Conservation (phyloP, 2,113 vertebrate genomes). For the Varanus salvator region DNA sequence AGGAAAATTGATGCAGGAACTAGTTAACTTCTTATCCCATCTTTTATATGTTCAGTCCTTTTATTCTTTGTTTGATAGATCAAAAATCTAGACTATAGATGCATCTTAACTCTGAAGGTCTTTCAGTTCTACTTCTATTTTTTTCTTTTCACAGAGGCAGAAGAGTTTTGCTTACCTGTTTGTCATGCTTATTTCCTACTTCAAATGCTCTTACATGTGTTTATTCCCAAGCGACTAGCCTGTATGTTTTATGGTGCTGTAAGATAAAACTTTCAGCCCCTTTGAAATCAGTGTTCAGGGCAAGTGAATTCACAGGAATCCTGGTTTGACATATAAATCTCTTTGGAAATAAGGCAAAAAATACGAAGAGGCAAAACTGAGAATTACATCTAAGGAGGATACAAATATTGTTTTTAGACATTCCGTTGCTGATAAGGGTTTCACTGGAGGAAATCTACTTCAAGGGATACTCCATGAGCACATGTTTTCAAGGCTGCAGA, state of each 20-base stretch:
- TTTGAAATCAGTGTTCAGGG: conserved; percentile 5
- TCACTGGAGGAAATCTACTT: conserved; percentile 15
- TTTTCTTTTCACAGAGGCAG: neutral
- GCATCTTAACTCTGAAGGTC: neutral
- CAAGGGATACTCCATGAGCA: neutral
- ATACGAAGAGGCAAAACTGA: conserved; percentile 9
- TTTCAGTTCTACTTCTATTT: neutral
- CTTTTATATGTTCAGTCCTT: neutral
- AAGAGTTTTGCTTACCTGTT: conserved; percentile 22
- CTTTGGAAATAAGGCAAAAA: conserved; percentile 22
- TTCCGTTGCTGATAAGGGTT: conserved; percentile 17
- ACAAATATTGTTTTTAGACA: conserved; percentile 20
- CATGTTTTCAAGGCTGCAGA: conserved; percentile 7
- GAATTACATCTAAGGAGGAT: conserved; percentile 23
- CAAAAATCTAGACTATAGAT: neutral
- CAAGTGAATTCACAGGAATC: conserved; percentile 37
- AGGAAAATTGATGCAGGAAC: neutral
- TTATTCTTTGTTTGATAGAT: neutral
- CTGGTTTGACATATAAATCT: conserved; percentile 26
- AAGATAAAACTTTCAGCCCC: conserved; percentile 4
- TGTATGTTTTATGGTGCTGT: conserved; percentile 3
- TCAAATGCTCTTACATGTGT: conserved; percentile 9
- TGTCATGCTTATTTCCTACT: conserved; percentile 13
- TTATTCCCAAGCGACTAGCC: conserved; percentile 13
- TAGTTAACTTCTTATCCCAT: neutral